Evolutionary conservation across 2,797 vertebrate genomes (phyloP).

Genomic region (Acestrorhynchus altus): DNA sequence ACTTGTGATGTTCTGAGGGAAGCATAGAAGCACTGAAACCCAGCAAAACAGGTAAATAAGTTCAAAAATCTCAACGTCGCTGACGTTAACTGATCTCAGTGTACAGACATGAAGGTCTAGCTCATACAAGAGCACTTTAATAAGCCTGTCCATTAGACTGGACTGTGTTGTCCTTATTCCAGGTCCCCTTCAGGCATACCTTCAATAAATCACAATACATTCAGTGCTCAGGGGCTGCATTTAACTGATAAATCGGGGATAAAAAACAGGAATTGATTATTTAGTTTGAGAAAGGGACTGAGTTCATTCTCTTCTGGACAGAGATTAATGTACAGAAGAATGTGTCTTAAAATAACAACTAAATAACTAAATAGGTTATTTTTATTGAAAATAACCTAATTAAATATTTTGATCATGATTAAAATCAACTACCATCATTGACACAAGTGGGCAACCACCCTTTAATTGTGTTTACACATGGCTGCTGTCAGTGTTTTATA

Average conservation of each 20-base stretch:
- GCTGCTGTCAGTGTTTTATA: background rate
- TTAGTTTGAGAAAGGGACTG: background rate
- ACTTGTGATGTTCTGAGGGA: too few species aligned
- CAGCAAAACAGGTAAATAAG: background rate
- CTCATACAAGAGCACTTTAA: background rate
- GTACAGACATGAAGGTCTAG: background rate
- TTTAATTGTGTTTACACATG: background rate
- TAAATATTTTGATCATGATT: background rate
- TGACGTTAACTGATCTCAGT: background rate
- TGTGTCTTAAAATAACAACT: background rate
- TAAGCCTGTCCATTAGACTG: background rate
- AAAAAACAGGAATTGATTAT: background rate
- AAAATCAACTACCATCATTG: background rate
- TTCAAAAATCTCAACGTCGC: background rate
- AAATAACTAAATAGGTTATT: background rate
- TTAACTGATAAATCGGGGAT: constrained; percentile 3
- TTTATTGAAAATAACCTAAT: background rate
- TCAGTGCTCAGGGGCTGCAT: constrained; percentile 31
- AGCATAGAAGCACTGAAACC: too few species aligned
- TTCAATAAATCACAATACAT: constrained; percentile 53
- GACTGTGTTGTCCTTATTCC: background rate
- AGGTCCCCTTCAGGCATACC: constrained; percentile 17
- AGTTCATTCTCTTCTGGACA: background rate
- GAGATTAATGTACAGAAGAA: too few species aligned
- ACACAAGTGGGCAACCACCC: background rate